Evolutionary conservation across 1,140 invertebrate species (phyloP).

Genomic region (Choristoneura fumiferana): DNA sequence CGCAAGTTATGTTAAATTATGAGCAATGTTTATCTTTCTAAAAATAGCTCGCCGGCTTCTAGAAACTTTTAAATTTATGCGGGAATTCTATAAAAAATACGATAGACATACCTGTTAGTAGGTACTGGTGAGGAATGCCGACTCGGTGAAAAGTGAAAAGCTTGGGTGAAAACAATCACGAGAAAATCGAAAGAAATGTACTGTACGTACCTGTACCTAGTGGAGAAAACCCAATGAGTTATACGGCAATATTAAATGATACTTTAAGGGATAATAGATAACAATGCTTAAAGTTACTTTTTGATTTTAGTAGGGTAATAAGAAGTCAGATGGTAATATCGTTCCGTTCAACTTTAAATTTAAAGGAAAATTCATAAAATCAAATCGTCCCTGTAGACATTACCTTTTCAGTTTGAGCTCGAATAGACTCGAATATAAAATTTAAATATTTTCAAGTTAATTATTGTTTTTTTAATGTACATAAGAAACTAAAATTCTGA

Average conservation of each 20-base stretch:
- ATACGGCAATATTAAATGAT: background rate
- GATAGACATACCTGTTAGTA: constrained; percentile 6
- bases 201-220: background rate
- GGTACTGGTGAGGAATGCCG: too few species aligned
- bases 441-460: too few species aligned
- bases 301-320: constrained; percentile 12
- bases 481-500: too few species aligned
- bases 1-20: constrained; percentile 9
- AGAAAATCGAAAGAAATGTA: background rate
- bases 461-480: too few species aligned
- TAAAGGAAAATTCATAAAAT: background rate
- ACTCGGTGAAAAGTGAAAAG: constrained; percentile 3
- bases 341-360: background rate
- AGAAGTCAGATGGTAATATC: background rate
- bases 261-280: background rate
- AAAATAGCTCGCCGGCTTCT: background rate
- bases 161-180: background rate
- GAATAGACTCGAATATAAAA: too few species aligned
- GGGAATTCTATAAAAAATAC: too few species aligned
- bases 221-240: background rate
- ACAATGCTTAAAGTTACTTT: background rate
- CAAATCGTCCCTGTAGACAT: too few species aligned
- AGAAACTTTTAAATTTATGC: background rate
- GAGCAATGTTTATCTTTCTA: constrained; percentile 13
- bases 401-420: too few species aligned